Base-by-base conservation (phyloP, 2,113 vertebrate species). In the Saccopteryx leptura region DNA sequence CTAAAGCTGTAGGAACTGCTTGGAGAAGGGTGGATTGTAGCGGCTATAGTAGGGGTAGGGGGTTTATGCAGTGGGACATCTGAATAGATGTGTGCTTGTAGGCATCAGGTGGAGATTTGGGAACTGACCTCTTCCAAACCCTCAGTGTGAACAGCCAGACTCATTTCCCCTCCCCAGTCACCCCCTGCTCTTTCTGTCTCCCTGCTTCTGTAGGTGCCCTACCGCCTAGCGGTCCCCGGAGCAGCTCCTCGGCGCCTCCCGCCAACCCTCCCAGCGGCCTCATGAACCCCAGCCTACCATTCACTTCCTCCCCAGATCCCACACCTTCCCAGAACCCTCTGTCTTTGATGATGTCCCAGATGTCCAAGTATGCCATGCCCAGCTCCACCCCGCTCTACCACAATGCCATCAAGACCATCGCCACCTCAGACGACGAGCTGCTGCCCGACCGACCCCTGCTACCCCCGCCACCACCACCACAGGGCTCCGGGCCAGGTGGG, bases 321-420 rank as follows among this genome's bases (percentile, higher is more conserved):
- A 97, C 99, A 26, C 98, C 99, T 23, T 98, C 99, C 90, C 99
- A 99, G 99, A 99, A 99, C 96, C 99, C 99, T 54, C 98, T 99
- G 89, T 99, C 99, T 1, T 98, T 99, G 91, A 99, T 99, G 98
- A 99, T 99, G 99, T 99, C 99, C 60, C 99, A 99, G 99, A 99
- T 99, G 99, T 99, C 99, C 96, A 99, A 99, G 98, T 99, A 99
- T 2, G 99, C 99, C 95, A 99, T 99, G 99, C 99, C 99, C 94
- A 99, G 99, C 98, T 99, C 99, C 94, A 99, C 99, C 19, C 99
- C 99, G 0, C 99, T 99, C 61, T 99, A 99, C 98, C 99, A 99
- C 97, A 99, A 99, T 7, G 99, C 99, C 97, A 99, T 99, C 98
- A 99, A 99, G 98, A 99, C 99, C 92, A 99, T 99, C 0, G 99